A percentile compares a stretch with the other conserved stretches of the same genome.
phyloP scores from a whole-genome alignment of 1,140 invertebrate genomes.

The Sitophilus oryzae region DNA sequence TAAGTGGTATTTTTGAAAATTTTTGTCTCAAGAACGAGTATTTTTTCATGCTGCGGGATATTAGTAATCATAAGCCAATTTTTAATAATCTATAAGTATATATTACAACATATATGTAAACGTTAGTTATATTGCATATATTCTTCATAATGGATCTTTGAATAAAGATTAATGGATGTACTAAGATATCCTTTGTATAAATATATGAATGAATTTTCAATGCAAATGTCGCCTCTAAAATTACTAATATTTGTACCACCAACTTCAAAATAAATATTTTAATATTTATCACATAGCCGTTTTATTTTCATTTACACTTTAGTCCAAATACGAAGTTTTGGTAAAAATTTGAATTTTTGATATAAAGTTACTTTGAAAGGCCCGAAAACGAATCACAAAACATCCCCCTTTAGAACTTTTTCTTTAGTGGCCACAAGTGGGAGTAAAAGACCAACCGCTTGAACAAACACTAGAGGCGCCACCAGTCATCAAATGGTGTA shows the following conservation, averaged over 20 bases:
- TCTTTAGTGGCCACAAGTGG: no score
- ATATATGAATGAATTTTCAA: not conserved
- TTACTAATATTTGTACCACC: not conserved
- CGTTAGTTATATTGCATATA: not conserved
- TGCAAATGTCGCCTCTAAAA: not conserved
- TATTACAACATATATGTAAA: not conserved
- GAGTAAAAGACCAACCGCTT: no score
- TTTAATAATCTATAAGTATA: not conserved
- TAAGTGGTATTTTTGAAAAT: not conserved
- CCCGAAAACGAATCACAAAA: no score
- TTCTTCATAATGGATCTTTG: not conserved
- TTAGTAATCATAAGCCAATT: not conserved
- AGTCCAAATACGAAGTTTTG: no score
- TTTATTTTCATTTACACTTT: no score
- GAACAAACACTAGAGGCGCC: no score
- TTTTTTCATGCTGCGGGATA: not conserved
- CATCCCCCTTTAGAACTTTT: no score
- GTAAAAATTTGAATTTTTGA: no score
- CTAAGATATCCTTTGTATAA: not conserved
- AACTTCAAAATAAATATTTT: constrained; percentile 8
- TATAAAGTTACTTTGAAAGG: no score
- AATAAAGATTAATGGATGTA: not conserved
- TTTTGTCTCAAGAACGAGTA: not conserved
- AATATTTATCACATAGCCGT: constrained; percentile 4
- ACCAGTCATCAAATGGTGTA: no score